These are phyloP conservation scores for Drosophila melanogaster DNA, from an alignment of 1,140 invertebrate species.

Conservation along the genomic window DNA sequence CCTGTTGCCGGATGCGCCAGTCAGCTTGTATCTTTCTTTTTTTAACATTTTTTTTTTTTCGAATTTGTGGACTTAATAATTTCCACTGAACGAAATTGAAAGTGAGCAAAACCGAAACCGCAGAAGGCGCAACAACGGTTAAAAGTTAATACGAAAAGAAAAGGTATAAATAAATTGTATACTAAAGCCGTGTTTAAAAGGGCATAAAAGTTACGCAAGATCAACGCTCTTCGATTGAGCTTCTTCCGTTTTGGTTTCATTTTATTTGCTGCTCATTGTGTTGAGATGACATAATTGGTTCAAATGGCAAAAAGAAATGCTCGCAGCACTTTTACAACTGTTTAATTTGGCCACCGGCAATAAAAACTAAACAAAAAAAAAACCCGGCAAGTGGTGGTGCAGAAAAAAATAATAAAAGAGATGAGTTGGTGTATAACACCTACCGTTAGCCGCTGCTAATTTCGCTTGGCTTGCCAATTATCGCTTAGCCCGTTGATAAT, in stretches of 20 bases:
- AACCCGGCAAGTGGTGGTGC: neutral
- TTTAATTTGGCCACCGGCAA: constrained; percentile 38
- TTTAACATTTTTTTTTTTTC: neutral
- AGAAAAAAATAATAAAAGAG: constrained; percentile 23
- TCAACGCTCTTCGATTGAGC: constrained; percentile 27
- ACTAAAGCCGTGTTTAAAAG: constrained; percentile 54
- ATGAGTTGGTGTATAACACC: constrained; percentile 41
- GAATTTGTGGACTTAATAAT: constrained; percentile 19
- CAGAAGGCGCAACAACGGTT: constrained; percentile 8
- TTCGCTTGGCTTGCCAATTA: constrained; percentile 49
- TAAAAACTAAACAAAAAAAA: constrained; percentile 4
- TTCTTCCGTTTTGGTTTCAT: constrained; percentile 30
- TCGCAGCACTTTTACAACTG: constrained; percentile 29
- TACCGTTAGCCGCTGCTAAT: constrained; percentile 35
- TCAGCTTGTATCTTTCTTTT: constrained; percentile 3
- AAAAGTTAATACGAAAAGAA: constrained; percentile 24
- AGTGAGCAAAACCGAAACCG: constrained; percentile 16
- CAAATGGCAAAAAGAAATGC: constrained; percentile 36
- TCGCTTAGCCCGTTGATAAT: constrained; percentile 46
- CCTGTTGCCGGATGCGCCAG: constrained; percentile 40
- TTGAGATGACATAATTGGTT: constrained; percentile 61
- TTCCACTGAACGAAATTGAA: constrained; percentile 47
- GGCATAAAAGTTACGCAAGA: constrained; percentile 45
- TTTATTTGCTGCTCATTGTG: constrained; percentile 36
- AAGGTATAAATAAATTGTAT: constrained; percentile 43